Evolutionary conservation across 2,113 vertebrate genomes (phyloP).

Genomic region (Cercocebus atys): DNA sequence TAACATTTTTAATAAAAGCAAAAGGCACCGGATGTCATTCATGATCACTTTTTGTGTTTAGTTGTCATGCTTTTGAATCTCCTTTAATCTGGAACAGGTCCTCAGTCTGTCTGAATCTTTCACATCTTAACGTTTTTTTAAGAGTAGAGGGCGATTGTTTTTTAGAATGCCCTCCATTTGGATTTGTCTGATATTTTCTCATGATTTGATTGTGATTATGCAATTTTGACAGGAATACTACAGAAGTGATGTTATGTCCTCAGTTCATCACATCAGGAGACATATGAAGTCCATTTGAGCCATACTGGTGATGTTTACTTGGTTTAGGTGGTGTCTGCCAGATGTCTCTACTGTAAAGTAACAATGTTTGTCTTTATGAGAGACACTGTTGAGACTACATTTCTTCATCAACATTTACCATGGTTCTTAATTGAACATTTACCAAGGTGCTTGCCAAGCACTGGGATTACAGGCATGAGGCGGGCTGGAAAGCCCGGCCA

Average conservation of each 20-base stretch:
- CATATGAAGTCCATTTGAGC: neutral
- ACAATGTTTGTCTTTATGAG: neutral
- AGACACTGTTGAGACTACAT: neutral
- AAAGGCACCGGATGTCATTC: neutral
- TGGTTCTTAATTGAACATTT: neutral
- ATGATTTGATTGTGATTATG: neutral
- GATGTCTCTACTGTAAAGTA: neutral
- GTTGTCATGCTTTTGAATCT: neutral
- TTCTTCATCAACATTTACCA: neutral
- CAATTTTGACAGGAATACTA: neutral
- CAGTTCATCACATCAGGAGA: rapidly evolving
- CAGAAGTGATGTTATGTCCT: neutral
- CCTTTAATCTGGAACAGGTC: neutral
- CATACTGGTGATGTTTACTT: neutral
- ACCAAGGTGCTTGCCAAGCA: neutral
- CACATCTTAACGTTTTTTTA: neutral
- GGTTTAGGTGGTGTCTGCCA: neutral
- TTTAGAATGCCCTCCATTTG: neutral
- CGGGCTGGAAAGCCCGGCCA: too few relatives aligned
- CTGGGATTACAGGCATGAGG: too few relatives aligned
- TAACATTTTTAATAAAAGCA: neutral
- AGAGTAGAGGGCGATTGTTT: neutral
- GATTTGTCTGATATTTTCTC: neutral
- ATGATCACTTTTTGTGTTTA: neutral
- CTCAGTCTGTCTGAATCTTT: neutral